Evolutionary conservation across 2,797 vertebrate species (phyloP).

Genomic region (Psittacula derbiana): DNA sequence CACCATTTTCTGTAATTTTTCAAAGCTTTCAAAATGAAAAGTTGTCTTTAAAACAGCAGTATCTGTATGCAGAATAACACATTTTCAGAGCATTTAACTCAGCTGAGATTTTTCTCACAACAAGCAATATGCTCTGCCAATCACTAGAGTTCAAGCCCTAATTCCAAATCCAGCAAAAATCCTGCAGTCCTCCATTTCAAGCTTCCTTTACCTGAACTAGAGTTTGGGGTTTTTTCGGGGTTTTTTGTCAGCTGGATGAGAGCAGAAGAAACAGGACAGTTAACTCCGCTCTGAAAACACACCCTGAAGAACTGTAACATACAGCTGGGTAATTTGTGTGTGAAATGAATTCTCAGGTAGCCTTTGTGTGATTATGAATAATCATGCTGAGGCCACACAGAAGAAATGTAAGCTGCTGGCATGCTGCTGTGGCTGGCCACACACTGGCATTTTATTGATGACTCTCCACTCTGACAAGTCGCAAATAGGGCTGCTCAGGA

Average conservation of each 20-base stretch:
- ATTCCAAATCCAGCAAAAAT: not conserved
- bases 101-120: not conserved
- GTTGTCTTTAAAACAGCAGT: not conserved
- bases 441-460: not conserved
- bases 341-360: not conserved
- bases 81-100: not conserved
- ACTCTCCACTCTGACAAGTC: not conserved
- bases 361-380: not conserved
- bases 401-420: not conserved
- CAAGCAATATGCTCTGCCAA: not conserved
- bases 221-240: not conserved
- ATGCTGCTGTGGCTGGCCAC: fast-evolving
- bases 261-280: not conserved
- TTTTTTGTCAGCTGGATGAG: not conserved
- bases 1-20: not conserved
- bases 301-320: not conserved
- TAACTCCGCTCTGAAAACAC: not conserved
- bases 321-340: not conserved
- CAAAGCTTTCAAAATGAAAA: not conserved
- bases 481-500: not conserved
- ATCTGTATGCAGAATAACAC: not conserved
- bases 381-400: fast-evolving
- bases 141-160: not conserved
- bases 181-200: not conserved
- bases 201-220: not conserved